Evolutionary conservation across 2,797 vertebrate genomes (phyloP).

Genomic region (Pogoniulus pusillus): DNA sequence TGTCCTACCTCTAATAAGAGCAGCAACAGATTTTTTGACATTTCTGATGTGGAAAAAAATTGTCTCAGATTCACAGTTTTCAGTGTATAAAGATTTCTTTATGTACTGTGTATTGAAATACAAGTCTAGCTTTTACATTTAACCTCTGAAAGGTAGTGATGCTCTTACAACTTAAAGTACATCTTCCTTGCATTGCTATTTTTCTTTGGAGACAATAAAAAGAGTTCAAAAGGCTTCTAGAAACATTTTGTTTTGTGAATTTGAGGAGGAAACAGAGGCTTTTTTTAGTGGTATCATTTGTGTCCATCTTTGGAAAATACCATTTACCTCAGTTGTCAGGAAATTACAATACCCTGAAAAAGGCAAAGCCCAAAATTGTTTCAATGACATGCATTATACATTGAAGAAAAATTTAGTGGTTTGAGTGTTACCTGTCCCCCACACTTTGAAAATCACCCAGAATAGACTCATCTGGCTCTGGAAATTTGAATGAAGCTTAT

Average conservation of each 20-base stretch:
- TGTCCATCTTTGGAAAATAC: background rate
- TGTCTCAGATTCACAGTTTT: background rate
- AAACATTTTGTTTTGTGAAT: background rate
- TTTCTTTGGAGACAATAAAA: background rate
- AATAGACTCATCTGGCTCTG: too few species aligned
- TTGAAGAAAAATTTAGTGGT: too few species aligned
- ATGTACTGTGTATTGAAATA: background rate
- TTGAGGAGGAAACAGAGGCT: background rate
- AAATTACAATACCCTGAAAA: constrained; percentile 16
- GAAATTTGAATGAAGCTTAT: too few species aligned
- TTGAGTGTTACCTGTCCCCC: too few species aligned
- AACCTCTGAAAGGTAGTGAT: background rate
- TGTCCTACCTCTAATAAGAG: background rate
- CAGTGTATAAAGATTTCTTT: background rate
- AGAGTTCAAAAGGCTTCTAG: background rate
- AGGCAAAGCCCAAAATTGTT: background rate
- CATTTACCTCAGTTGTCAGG: background rate
- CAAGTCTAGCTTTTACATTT: background rate
- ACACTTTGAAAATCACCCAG: too few species aligned
- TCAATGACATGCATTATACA: background rate
- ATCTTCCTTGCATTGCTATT: background rate
- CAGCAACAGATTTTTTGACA: background rate
- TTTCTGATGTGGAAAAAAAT: background rate
- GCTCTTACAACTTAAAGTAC: background rate
- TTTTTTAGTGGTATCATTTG: background rate